Evolutionary conservation across 2,888 invertebrate species (phyloP), one percentile per base, ranked within the genome.

Genomic region (Drosophila differens): DNA sequence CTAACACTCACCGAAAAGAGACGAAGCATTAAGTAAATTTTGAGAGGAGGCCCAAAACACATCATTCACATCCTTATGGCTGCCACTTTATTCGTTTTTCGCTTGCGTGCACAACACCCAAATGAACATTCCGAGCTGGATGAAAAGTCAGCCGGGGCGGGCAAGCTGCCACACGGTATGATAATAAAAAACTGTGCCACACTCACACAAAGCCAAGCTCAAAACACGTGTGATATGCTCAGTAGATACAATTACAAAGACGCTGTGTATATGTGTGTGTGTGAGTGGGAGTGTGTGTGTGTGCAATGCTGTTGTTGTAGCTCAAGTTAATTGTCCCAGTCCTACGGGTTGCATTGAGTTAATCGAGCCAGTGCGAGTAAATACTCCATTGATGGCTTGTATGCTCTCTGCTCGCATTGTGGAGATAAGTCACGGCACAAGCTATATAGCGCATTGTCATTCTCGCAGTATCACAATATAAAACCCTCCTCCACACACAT

Each of bases 271-370:
- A 16, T 25, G n/a, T 28, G n/a, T 32, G 22, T 39, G 30, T 9
- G 9, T 25, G n/a, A 30, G 19, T 37, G 37, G 19, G 16, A 6
- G 16, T 37, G 33, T 9, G 22, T 30, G 22, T 7, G 39, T 51
- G 51, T 63, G 54, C 41, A 25, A 25, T 35, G 39, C n/a, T 51
- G 47, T 49, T 33, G 54, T 41, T 70, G 61, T 62, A 74, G 57
- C 65, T 72, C 66, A 71, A 74, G 70, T 85, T 88, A 90, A 91
- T 91, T 91, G 89, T 76, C 75, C 60, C 57, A 64, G 72, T 71
- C 71, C 60, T 68, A 51, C 60, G 33, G 63, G 70, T 33, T 83
- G 86, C 76, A 86, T 41, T 28, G 70, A 74, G 72, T 73, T 79
- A 89, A 89, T 87, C 79, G 25, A 44, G 81, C 59, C 61, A 49